Evolutionary conservation across 2,113 vertebrate genomes (phyloP).

Genomic region (Petrocephalus zakoni): DNA sequence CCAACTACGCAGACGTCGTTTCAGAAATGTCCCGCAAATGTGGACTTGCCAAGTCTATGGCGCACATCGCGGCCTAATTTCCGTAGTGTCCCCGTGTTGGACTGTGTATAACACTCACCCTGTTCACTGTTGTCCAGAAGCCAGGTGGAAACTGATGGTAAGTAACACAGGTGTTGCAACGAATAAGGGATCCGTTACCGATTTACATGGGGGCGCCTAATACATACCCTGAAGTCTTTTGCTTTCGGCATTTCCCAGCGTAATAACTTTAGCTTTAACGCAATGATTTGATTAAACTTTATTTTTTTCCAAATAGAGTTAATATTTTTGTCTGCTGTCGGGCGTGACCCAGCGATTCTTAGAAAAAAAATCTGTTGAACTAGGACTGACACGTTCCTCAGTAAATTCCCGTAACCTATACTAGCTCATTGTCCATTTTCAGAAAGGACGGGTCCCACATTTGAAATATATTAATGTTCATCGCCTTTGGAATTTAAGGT

Average conservation of each 20-base stretch:
- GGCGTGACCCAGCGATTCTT: neutral
- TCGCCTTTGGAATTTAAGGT: neutral
- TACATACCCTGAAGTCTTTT: neutral
- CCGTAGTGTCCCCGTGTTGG: neutral
- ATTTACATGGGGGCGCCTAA: neutral
- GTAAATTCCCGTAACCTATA: neutral
- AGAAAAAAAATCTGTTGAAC: neutral
- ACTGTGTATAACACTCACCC: neutral
- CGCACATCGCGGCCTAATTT: neutral
- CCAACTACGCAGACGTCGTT: neutral
- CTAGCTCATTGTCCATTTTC: neutral
- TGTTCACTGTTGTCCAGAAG: neutral
- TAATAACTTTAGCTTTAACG: neutral
- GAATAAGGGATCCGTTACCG: neutral
- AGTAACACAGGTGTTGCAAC: neutral
- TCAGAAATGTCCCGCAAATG: neutral
- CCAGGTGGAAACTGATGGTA: neutral
- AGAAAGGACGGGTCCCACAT: neutral
- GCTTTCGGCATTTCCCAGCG: neutral
- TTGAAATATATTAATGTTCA: neutral
- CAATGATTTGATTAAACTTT: neutral
- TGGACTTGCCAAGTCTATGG: neutral
- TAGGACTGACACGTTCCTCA: neutral
- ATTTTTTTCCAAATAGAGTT: neutral
- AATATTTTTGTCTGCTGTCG: neutral